Base-by-base conservation (phyloP, 2,797 vertebrate genomes). In the Pangasius sanitwongsei region DNA sequence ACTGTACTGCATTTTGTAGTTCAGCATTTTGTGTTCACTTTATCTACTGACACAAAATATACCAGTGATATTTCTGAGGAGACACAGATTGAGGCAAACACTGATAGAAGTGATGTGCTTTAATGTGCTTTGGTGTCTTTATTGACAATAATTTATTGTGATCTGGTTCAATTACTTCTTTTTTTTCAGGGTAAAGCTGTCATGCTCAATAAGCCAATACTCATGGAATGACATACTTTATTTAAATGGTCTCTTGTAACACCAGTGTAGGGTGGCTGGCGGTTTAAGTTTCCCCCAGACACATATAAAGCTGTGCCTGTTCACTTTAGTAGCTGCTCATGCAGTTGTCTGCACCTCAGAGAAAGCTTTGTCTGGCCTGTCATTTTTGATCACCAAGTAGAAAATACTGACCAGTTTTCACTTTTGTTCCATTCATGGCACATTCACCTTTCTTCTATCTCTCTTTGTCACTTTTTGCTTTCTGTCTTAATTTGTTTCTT, bases 361-460 rank as follows among this genome's bases (percentile, higher is more conserved):
- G 65, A 86, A 34, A 63, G 11, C 70, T 31, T 53, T 25, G 65
- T 65, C 50, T 63, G 61, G 37, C 37, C 69, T 87, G 69, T 89
- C 82, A 34, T 92, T 91, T 89, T 89, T 50, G 11, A 85, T 86
- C 69, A 61, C 20, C 6, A 23, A 37, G 41, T 57, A 57, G 67
- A 88, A 89, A 87, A 57, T 86, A 88, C 80, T 75, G 89, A 90
- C 90, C 87, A 83, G 50, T 87, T 70, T 70, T 59, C 55, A 70
- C 28, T 63, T 53, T 83, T 80, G 44, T 85, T 78, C 74, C 65
- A 18, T 50, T 61, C 44, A 16, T 55, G 82, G 59, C 41, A 82
- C 65, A 48, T 83, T 86, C 81, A 41, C 48, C 28, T 55, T 87
- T 83, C 74, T 80, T 41, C 41, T 61, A 25, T 55, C 74, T 83